phyloP scores from a whole-genome alignment of 2,113 vertebrate species.

The Semicossyphus pulcher region DNA sequence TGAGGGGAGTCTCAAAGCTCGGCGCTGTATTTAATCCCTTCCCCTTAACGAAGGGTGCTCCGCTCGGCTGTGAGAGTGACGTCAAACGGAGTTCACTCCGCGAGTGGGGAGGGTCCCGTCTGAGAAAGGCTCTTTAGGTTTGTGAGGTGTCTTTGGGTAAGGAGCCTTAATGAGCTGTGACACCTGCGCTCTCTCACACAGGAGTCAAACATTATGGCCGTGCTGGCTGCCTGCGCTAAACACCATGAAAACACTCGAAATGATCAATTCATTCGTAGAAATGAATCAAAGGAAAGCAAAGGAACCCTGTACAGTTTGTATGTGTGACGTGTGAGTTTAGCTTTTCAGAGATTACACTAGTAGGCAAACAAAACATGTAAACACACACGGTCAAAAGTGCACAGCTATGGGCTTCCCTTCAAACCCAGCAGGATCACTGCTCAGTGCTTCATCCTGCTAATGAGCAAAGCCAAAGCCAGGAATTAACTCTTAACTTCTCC shows the following conservation, averaged over 20 bases:
- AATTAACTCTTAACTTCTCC: constrained; percentile 31
- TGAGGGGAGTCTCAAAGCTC: too few species aligned
- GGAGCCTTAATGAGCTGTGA: not conserved
- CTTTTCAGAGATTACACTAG: not conserved
- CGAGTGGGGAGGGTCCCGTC: too few species aligned
- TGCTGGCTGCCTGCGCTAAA: too few species aligned
- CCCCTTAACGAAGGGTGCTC: too few species aligned
- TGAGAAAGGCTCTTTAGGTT: too few species aligned
- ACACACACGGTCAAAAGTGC: not conserved
- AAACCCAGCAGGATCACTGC: constrained; percentile 9
- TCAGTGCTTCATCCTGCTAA: constrained; percentile 57
- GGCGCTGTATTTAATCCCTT: too few species aligned
- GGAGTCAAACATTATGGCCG: not conserved
- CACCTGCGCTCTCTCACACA: not conserved
- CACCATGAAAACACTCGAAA: too few species aligned
- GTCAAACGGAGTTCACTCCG: too few species aligned
- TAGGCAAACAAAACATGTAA: not conserved
- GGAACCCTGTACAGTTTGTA: not conserved
- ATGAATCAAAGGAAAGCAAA: too few species aligned
- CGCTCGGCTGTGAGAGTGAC: too few species aligned
- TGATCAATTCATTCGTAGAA: too few species aligned
- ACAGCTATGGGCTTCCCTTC: constrained; percentile 44
- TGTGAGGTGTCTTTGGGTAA: too few species aligned
- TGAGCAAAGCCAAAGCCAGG: constrained; percentile 55
- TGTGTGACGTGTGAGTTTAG: not conserved